phyloP scores from a whole-genome alignment of 2,888 invertebrate species.

The Ichneumoninae sp. region DNA sequence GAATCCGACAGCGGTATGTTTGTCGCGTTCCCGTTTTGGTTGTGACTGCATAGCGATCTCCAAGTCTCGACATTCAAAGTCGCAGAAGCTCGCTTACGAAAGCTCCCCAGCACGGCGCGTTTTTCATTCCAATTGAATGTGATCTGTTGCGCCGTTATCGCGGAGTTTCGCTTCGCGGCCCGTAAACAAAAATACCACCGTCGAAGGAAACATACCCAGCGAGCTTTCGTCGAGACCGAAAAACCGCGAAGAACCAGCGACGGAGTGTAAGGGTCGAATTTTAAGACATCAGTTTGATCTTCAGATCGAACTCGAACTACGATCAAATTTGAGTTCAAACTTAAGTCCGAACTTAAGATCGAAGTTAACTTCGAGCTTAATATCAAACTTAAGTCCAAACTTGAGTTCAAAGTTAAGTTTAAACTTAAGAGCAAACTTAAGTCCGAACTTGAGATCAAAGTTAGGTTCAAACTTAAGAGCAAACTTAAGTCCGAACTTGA shows the following conservation, averaged over 20 bases:
- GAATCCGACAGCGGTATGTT: background rate
- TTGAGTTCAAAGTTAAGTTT: too few species aligned
- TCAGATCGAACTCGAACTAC: too few species aligned
- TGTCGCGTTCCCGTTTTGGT: background rate
- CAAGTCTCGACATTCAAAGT: conserved; percentile 7
- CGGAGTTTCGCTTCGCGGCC: background rate
- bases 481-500: too few species aligned
- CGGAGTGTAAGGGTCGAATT: background rate
- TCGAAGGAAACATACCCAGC: conserved; percentile 16
- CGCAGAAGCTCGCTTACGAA: background rate
- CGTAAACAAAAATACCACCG: conserved; percentile 20
- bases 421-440: too few species aligned
- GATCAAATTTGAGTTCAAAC: too few species aligned
- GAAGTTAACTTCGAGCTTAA: too few species aligned
- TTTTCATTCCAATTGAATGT: background rate
- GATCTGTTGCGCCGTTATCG: background rate
- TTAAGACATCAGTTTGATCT: too few species aligned
- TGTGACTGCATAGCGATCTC: background rate
- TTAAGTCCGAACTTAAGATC: too few species aligned
- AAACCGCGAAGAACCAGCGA: background rate
- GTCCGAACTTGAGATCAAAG: too few species aligned
- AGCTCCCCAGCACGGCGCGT: background rate
- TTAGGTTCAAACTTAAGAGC: too few species aligned
- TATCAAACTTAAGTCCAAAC: too few species aligned
- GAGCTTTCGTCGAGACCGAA: background rate